A percentile compares a stretch with the other conserved stretches of the same genome.
Evolutionary conservation across 1,140 invertebrate genomes (phyloP).

Genomic region (Bombus pyrosoma): DNA sequence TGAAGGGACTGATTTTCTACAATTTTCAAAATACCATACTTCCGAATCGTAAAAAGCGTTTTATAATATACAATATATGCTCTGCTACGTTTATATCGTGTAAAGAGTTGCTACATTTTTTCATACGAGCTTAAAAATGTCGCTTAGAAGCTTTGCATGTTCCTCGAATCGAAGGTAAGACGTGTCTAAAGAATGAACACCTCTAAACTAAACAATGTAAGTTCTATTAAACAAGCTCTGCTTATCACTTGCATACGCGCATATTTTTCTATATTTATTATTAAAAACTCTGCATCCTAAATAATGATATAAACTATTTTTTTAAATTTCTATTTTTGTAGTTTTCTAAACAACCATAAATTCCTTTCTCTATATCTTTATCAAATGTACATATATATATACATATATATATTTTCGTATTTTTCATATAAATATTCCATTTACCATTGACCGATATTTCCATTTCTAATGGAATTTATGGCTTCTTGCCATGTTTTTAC

Average conservation of each 20-base stretch:
- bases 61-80: not conserved
- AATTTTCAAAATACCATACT: conserved; percentile 3
- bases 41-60: conserved; percentile 22
- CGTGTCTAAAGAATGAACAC: not conserved
- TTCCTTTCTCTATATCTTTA: not conserved
- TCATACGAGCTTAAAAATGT: not conserved
- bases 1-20: conserved; percentile 1
- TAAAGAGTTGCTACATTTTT: not conserved
- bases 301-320: not conserved
- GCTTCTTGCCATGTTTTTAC: not conserved
- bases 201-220: not conserved
- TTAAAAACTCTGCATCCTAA: not conserved
- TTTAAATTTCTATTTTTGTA: not conserved
- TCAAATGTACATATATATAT: not conserved
- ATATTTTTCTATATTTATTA: not conserved
- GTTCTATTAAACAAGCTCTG: conserved; percentile 2
- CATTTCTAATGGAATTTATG: not conserved
- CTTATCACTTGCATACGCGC: not conserved
- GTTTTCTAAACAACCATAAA: not conserved
- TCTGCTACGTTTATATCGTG: not conserved
- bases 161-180: not conserved
- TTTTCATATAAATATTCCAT: not conserved
- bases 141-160: conserved; percentile 15
- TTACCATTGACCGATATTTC: not conserved
- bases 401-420: not conserved